Evolutionary conservation across 2,113 vertebrate genomes (phyloP), one percentile per base, ranked within the genome.

Genomic region (Corythoichthys haematopterus): DNA sequence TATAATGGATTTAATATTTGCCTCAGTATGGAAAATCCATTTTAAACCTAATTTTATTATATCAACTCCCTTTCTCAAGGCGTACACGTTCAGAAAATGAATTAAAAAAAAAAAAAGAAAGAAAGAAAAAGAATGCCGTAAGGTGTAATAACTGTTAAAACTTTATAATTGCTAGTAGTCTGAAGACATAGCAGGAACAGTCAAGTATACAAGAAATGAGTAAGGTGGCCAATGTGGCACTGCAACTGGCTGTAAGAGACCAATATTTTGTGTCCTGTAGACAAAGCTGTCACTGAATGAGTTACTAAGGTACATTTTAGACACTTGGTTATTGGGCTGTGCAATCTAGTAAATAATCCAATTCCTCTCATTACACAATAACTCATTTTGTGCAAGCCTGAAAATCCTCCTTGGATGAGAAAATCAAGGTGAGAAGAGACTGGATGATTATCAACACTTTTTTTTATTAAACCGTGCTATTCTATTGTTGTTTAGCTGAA

Each of bases 331-430:
- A 15, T 50, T 68, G 57, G 63, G 65, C 53, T 68, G 53, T 60
- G 65, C 66, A 72, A 69, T 65, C 65, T 72, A 66, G 64, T 20
- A 20, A 57, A 2, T 76, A 67, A 82, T 45, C 61, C 82, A 80
- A 74, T 76, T 69, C 66, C 55, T 65, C 38, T 76, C 56, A 75
- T 84, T 77, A 79, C 0, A 0, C 68, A 50, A 20, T 16, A 64
- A 59, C 68, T 75, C 70, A 55, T 48, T 36, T 56, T 43, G 58
- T 68, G 37, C 38, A 52, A 76, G 65, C 68, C 69, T 48, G 57
- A 48, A 1, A 48, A 28, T 3, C 8, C 58, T n/a, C 65, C 64
- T 38, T 2, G 12, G 14, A 2, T 14, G n/a, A 50, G 55, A 28
- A 15, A 57, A 58, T 55, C 14, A 65, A 50, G 14, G 8, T 40